Base-by-base conservation (phyloP, 2,113 vertebrate genomes). In the Eulacestoma nigropectus region DNA sequence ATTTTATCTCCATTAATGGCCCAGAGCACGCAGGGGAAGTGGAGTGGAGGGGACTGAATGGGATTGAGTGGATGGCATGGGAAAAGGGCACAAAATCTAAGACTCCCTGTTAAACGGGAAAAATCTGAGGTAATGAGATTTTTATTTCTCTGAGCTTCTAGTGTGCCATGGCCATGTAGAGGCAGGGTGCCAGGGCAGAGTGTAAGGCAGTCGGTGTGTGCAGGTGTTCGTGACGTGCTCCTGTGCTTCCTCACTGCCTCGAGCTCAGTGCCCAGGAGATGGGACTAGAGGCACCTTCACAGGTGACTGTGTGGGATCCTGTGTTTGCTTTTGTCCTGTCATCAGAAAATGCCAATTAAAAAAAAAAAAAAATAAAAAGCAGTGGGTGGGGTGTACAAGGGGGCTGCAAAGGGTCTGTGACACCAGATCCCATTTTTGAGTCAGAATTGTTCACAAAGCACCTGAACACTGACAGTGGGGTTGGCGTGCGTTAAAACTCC, bases 381-480 rank as follows among this genome's bases (percentile, higher is more conserved):
- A 0, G 0, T 8, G 5, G 5, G 6, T 74, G 23, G 11, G 29
- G 44, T 39, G 21, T 6, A 10, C 13, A 32, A 49, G 6, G 30
- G 19, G 21, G 6, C 22, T 86, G 35, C 41, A 86, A 50, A 46
- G 15, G 22, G 12, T 44, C 7, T 30, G 5, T 47, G 55, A 1
- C 3, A 63, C 11, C 13, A 15, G 11, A 30, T 53, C 12, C 27
- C 16, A 44, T 72, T 86, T 67, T n/a, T 3, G 20, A 39, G 12
- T 53, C 13, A 67, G 30, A 86, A 21, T 18, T 49, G 17, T 62
- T 75, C 19, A 21, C 39, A 32, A 60, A 69, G n/a, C 23, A n/a
- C 47, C 33, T n/a, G 32, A 44, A 42, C 37, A 7, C 30, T 9
- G 47, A 3, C 7, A 26, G 4, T 47, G 27, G 33, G 32, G 6